phyloP scores from a whole-genome alignment of 2,888 invertebrate genomes.

The Erebia ligea region DNA sequence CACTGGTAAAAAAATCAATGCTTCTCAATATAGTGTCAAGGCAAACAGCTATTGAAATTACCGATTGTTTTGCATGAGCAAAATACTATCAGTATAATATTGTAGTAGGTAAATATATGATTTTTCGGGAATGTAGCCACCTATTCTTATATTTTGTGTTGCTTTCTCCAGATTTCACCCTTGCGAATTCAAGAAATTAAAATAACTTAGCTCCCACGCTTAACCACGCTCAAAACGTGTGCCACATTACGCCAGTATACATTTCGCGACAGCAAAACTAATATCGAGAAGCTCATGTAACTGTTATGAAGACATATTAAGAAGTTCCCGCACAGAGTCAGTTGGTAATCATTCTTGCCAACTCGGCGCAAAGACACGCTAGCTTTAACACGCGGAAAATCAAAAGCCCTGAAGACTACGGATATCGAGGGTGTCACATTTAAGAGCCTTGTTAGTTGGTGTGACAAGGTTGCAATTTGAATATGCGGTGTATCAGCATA shows the following conservation, averaged over 20 bases:
- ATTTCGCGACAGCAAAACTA: constrained; percentile 43
- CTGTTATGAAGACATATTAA: constrained; percentile 77
- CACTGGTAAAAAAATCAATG: too few species aligned
- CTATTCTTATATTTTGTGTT: too few species aligned
- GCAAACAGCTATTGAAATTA: too few species aligned
- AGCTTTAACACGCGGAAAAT: constrained; percentile 38
- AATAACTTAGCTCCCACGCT: neutral
- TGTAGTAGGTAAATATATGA: too few species aligned
- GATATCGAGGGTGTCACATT: neutral
- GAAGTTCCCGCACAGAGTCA: constrained; percentile 67
- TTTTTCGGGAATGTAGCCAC: too few species aligned
- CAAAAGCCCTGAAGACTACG: constrained; percentile 35
- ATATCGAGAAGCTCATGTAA: constrained; percentile 59
- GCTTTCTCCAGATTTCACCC: too few species aligned
- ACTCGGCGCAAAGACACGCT: constrained; percentile 55
- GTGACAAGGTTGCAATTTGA: constrained; percentile 42
- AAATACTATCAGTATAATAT: too few species aligned
- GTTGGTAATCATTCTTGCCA: constrained; percentile 73
- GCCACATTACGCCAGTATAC: constrained; percentile 29
- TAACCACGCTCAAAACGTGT: neutral
- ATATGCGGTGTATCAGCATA: constrained; percentile 43
- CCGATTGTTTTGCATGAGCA: too few species aligned
- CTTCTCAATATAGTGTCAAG: too few species aligned
- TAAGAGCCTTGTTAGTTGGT: constrained; percentile 16
- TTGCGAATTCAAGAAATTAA: too few species aligned